Conservation (phyloP, 2,888 invertebrate species). For the Agapostemon virescens region DNA sequence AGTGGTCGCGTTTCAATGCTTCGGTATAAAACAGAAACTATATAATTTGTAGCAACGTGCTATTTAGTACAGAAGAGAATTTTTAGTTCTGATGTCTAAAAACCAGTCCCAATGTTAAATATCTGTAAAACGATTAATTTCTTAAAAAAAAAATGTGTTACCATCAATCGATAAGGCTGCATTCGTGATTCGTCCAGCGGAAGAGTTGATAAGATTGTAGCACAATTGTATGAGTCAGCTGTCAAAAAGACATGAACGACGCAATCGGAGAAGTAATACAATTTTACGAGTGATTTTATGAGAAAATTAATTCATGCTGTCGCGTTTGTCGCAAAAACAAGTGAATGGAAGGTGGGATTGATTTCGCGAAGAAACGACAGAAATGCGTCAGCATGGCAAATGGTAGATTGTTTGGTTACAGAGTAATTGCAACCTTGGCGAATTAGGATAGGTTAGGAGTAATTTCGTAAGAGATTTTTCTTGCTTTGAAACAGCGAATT, state of each 20-base stretch:
- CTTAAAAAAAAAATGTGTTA: too few relatives aligned
- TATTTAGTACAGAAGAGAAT: too few relatives aligned
- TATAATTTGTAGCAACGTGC: too few relatives aligned
- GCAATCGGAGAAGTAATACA: not conserved
- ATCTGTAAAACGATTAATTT: too few relatives aligned
- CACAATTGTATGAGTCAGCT: slow-evolving; percentile 12
- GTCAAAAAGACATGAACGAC: slow-evolving; percentile 23
- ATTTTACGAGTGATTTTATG: not conserved
- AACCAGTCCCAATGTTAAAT: too few relatives aligned
- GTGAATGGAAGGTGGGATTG: not conserved
- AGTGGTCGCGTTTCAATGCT: too few relatives aligned
- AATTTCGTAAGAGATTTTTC: not conserved
- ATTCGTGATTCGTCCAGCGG: not conserved
- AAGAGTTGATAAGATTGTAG: not conserved
- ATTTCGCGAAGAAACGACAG: not conserved
- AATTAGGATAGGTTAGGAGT: not conserved
- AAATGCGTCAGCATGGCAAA: not conserved
- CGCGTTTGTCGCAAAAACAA: not conserved
- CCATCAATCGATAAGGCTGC: not conserved
- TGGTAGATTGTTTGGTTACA: not conserved
- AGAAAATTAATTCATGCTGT: not conserved
- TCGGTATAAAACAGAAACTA: too few relatives aligned
- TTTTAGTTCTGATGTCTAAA: too few relatives aligned
- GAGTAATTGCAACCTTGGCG: not conserved
- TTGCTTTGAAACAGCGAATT: not conserved